These are phyloP conservation scores for Alosa sapidissima DNA, from an alignment of 2,797 vertebrate genomes.

Conservation along the genomic window DNA sequence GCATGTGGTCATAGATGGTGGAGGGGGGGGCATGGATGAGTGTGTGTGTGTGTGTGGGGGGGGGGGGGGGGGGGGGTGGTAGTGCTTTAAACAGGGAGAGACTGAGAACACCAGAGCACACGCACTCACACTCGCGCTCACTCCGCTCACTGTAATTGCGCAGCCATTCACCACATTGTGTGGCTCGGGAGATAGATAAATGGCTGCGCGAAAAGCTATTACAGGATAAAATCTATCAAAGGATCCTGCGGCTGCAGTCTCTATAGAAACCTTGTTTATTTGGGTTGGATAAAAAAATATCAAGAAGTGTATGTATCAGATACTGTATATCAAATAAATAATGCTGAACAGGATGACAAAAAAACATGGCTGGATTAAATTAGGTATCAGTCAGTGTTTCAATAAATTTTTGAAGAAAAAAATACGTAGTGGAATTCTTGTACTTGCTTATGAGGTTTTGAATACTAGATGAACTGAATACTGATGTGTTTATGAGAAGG, in stretches of 20 bases:
- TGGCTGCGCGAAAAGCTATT: slow-evolving; percentile 96
- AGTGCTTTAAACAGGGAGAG: slow-evolving; percentile 87
- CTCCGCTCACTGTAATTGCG: slow-evolving; percentile 89
- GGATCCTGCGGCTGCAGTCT: slow-evolving; percentile 61
- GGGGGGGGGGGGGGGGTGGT: slow-evolving; percentile 91
- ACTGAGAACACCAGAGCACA: slow-evolving; percentile 52
- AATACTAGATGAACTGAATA: neutral
- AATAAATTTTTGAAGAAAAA: neutral
- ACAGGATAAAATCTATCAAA: slow-evolving; percentile 64
- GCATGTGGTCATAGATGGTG: slow-evolving; percentile 85
- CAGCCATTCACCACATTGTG: slow-evolving; percentile 97
- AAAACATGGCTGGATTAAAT: neutral
- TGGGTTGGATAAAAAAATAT: slow-evolving; percentile 30
- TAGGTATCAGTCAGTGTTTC: neutral
- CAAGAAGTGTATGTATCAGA: neutral
- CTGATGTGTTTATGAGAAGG: neutral
- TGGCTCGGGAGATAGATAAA: slow-evolving; percentile 94
- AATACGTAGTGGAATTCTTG: neutral
- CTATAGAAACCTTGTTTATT: slow-evolving; percentile 79
- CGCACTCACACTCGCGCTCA: neutral
- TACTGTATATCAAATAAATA: neutral
- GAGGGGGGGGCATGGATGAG: slow-evolving; percentile 67
- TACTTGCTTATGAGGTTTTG: neutral
- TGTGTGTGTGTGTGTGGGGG: slow-evolving; percentile 1
- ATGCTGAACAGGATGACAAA: neutral